Evolutionary conservation across 2,797 vertebrate species (phyloP), one percentile per base, ranked within the genome.

Genomic region (Hyperoplus immaculatus): DNA sequence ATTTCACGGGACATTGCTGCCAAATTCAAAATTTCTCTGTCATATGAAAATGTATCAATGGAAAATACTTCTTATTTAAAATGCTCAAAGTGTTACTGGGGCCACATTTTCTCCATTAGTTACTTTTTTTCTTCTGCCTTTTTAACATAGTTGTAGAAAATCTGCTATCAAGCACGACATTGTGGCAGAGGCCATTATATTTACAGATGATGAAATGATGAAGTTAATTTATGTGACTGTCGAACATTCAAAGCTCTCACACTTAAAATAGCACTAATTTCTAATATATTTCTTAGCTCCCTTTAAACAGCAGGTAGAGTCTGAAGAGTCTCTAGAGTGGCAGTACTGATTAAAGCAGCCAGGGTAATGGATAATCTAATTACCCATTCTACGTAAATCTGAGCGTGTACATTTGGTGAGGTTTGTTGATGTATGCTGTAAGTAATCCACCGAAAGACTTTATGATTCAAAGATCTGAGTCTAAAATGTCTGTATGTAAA

Each of bases 321-420:
- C 53, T 80, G 29, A 63, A 71, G 67, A 80, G 64, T 53, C 68
- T 77, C 41, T 16, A 36, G 71, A 86, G 55, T 70, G n/a, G 60
- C 63, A 68, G 42, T 55, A 15, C 82, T 90, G 72, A 88, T 90
- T 89, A 83, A 81, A 89, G 67, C 58, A 77, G 53, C 78, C 74
- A 29, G 68, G 77, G 80, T 86, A 83, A 84, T 82, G 66, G 72
- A 81, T 83, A 73, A 87, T 88, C 78, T 76, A 72, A 88, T 90
- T 84, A 83, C 50, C 62, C 45, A 67, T 65, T 77, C 71, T 60
- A 62, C 78, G 76, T 78, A 71, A 84, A 87, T 29, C 29, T 29
- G 29, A 29, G 29, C 29, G 59, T 67, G 63, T 63, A 65, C 49
- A 75, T 79, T 85, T 82, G 56, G 50, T 53, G 70, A 71, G 9